Evolutionary conservation across 2,113 vertebrate genomes (phyloP).

Genomic region (Triplophysa dalaica): DNA sequence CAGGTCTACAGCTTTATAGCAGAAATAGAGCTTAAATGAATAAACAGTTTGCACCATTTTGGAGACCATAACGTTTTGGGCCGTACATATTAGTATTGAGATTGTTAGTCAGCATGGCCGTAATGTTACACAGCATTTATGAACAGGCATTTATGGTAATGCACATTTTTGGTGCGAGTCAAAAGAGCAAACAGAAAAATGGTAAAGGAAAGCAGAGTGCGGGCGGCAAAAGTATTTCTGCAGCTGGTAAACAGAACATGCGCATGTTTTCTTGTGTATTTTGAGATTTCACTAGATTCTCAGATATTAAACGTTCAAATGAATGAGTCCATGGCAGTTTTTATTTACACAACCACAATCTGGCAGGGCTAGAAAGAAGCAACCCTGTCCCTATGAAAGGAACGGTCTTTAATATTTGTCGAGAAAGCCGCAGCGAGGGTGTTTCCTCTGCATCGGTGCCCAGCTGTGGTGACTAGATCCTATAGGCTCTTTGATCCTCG

Average conservation of each 20-base stretch:
- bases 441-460: conserved; percentile 72
- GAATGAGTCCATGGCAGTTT: conserved; percentile 57
- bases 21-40: background rate
- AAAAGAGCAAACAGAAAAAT: conserved; percentile 8
- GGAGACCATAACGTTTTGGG: background rate
- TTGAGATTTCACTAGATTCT: conserved; percentile 59
- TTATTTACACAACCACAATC: conserved; percentile 68
- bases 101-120: background rate
- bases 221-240: conserved; percentile 39
- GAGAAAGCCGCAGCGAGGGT: conserved; percentile 78
- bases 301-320: conserved; percentile 68
- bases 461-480: conserved; percentile 68
- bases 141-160: conserved; percentile 38
- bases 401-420: conserved; percentile 82
- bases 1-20: background rate
- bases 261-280: conserved; percentile 55
- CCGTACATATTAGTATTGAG: background rate
- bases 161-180: conserved; percentile 38
- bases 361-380: conserved; percentile 69
- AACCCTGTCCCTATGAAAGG: conserved; percentile 67
- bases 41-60: background rate
- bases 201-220: conserved; percentile 12
- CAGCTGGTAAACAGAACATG: conserved; percentile 54
- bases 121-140: background rate
- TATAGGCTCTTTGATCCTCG: conserved; percentile 68